Conservation (phyloP, 2,113 vertebrate genomes). For the human region GRCh38 chr20:49839501-49840000, state of each 20-base stretch:
- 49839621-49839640: conserved; percentile 28
- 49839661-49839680: background rate
- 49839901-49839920: background rate
- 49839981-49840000: background rate
- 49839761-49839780: background rate
- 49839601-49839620: conserved; percentile 78
- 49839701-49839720: background rate
- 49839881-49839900: background rate
- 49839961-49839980: background rate
- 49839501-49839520: conserved; percentile 31
- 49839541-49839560: conserved; percentile 98
- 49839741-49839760: background rate
- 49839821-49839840: background rate
- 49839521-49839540: conserved; percentile 82
- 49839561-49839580: conserved; percentile 99
- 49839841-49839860: background rate
- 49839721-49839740: background rate
- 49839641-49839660: background rate
- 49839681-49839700: background rate
- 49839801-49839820: background rate
- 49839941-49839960: background rate
- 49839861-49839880: background rate
- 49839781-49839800: background rate
- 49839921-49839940: background rate
- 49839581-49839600: conserved; percentile 99